Conservation (phyloP, 1,140 invertebrate species). For the Zaprionus taronus region DNA sequence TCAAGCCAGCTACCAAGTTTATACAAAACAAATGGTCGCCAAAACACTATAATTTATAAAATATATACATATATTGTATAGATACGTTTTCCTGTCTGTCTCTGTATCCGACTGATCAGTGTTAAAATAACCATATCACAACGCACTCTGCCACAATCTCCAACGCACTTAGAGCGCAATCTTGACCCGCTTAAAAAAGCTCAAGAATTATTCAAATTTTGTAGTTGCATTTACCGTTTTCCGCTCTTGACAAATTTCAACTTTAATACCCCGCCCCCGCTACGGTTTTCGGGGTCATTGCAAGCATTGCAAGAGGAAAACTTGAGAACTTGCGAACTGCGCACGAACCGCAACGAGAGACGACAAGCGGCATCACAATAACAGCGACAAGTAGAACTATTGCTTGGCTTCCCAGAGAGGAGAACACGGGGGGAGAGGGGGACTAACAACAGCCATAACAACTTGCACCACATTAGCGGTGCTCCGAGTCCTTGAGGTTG, state of each 20-base stretch:
- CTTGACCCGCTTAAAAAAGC: neutral
- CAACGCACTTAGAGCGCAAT: neutral
- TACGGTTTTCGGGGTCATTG: neutral
- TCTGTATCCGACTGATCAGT: neutral
- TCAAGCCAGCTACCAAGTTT: too few relatives aligned
- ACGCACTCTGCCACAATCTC: neutral
- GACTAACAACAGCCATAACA: conserved; percentile 72
- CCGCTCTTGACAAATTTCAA: neutral
- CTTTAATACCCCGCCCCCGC: neutral
- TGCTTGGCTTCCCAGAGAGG: neutral
- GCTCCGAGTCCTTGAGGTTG: conserved; percentile 25
- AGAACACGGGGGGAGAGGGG: neutral
- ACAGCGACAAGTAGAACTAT: neutral
- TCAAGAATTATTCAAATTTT: neutral
- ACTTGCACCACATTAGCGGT: conserved; percentile 73
- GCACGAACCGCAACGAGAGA: conserved; percentile 2
- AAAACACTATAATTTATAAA: too few relatives aligned
- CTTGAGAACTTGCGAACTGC: neutral
- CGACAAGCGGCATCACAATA: conserved; percentile 8
- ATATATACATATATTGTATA: too few relatives aligned
- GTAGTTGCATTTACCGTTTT: neutral
- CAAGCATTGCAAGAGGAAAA: neutral
- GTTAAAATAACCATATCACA: neutral
- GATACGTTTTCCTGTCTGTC: too few relatives aligned
- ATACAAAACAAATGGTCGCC: too few relatives aligned